Evolutionary conservation across 2,888 invertebrate species (phyloP).

Genomic region (Heliconius ethilla): DNA sequence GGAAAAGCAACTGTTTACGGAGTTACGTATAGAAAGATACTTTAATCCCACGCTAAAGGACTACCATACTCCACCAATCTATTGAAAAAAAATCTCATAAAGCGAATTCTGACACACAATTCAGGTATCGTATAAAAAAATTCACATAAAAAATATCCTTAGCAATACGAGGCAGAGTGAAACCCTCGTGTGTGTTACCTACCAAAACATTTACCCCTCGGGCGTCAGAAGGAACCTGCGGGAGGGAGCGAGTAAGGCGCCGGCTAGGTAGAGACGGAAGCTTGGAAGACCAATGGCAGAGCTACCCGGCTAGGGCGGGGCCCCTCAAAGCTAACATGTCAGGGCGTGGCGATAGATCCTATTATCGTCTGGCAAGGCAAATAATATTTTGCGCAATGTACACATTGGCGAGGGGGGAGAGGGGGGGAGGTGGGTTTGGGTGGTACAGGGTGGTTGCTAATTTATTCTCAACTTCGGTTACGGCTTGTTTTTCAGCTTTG

Average conservation of each 20-base stretch:
- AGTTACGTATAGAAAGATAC: conserved; percentile 62
- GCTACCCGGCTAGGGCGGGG: conserved; percentile 65
- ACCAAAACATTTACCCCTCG: conserved; percentile 82
- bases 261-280: conserved; percentile 53
- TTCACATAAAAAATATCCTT: conserved; percentile 74
- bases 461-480: conserved; percentile 82
- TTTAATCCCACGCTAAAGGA: conserved; percentile 68
- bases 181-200: conserved; percentile 81
- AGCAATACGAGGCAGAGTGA: conserved; percentile 76
- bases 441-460: conserved; percentile 69
- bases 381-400: conserved; percentile 88
- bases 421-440: too few relatives aligned
- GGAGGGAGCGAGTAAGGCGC: conserved; percentile 57
- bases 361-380: conserved; percentile 85
- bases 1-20: conserved; percentile 64
- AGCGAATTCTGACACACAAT: conserved; percentile 78
- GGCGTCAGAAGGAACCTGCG: conserved; percentile 79
- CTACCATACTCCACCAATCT: conserved; percentile 55
- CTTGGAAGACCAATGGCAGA: conserved; percentile 62
- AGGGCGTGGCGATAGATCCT: conserved; percentile 80
- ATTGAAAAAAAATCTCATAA: conserved; percentile 73
- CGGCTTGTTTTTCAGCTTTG: conserved; percentile 82
- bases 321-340: conserved; percentile 80
- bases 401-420: conserved; percentile 79
- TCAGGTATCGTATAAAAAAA: conserved; percentile 78